Evolutionary conservation across 2,797 vertebrate species (phyloP).

Genomic region (Clarias laeviceps): DNA sequence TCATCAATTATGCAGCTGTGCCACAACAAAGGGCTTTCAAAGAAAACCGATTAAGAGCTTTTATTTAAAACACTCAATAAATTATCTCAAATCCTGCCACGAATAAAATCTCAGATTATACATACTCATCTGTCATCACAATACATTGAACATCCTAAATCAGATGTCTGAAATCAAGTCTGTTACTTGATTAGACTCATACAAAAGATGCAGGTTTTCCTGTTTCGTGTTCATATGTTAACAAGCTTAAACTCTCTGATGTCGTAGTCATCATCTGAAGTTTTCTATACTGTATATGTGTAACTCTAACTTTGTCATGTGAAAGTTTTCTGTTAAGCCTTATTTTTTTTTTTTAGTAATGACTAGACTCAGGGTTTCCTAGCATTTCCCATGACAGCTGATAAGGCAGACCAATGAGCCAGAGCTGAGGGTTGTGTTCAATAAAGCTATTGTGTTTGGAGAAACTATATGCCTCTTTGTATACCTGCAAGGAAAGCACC

Average conservation of each 20-base stretch:
- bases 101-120: slow-evolving; percentile 9
- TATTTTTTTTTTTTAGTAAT: background rate
- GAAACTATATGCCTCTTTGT: slow-evolving; percentile 39
- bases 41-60: background rate
- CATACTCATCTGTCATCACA: background rate
- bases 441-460: slow-evolving; percentile 54
- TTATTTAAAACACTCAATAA: slow-evolving; percentile 1
- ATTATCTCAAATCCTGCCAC: background rate
- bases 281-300: background rate
- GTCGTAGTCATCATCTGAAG: background rate
- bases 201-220: background rate
- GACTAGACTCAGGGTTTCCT: slow-evolving; percentile 30
- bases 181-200: background rate
- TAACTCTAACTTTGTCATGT: background rate
- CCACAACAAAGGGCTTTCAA: slow-evolving; percentile 18
- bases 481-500: slow-evolving; percentile 54
- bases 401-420: slow-evolving; percentile 46
- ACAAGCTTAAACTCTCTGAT: background rate
- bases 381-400: slow-evolving; percentile 51
- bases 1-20: slow-evolving; percentile 31
- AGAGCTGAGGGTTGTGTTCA: slow-evolving; percentile 42
- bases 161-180: background rate
- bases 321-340: background rate
- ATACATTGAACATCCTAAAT: background rate
- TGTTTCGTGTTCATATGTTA: background rate